Percentiles rank a stretch among this genome's conserved stretches.
phyloP scores from a whole-genome alignment of 2,113 vertebrate species.

The Telmatochromis bifrenatus region DNA sequence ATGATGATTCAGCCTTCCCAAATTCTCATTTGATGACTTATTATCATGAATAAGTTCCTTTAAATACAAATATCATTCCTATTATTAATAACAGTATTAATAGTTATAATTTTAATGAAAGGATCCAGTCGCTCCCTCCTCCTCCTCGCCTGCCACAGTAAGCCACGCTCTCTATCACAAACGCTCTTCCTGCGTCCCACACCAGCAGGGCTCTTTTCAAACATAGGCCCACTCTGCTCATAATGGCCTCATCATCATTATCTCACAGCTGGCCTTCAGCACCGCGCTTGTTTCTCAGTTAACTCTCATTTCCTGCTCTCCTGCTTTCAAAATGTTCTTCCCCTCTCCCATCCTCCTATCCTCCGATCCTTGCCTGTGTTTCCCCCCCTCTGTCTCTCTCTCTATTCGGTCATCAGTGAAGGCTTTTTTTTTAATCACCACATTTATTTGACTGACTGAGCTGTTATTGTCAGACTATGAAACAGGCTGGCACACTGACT shows the following conservation, averaged over 20 bases:
- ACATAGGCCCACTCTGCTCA: not conserved
- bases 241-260: slow-evolving; percentile 32
- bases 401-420: not conserved
- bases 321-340: not conserved
- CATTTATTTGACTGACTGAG: not conserved
- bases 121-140: not conserved
- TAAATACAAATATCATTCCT: not conserved
- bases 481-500: not conserved
- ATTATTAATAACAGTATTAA: not conserved
- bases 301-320: slow-evolving; percentile 8
- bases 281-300: not conserved
- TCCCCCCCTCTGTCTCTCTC: fast-evolving
- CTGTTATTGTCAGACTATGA: not conserved
- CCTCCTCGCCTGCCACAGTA: not conserved
- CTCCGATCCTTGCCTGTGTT: not conserved
- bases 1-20: not conserved
- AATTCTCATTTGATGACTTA: not conserved
- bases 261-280: slow-evolving; percentile 34
- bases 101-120: not conserved
- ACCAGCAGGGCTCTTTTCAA: slow-evolving; percentile 1
- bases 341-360: not conserved
- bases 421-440: not conserved
- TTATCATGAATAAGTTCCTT: not conserved
- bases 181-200: not conserved
- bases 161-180: not conserved